These are phyloP conservation scores for Eleutherodactylus coqui DNA, from an alignment of 2,797 vertebrate genomes.

Conservation along the genomic window DNA sequence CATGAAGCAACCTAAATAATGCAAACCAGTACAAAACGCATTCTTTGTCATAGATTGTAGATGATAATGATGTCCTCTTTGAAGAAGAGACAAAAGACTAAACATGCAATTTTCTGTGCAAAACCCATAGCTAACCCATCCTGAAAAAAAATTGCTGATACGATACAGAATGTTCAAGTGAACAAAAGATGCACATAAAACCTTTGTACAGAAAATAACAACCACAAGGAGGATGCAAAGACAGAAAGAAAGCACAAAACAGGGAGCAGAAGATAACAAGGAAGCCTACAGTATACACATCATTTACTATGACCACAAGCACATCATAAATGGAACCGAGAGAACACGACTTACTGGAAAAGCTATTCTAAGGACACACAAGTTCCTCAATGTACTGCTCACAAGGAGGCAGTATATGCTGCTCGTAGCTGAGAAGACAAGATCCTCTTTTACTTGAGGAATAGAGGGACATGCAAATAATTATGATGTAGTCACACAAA, in stretches of 20 bases:
- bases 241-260: neutral
- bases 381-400: neutral
- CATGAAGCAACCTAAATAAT: neutral
- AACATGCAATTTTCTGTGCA: slow-evolving; percentile 4
- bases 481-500: neutral
- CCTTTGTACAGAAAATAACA: slow-evolving; percentile 17
- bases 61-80: slow-evolving; percentile 31
- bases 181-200: neutral
- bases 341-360: slow-evolving; percentile 11
- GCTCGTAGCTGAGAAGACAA: neutral
- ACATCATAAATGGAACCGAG: neutral
- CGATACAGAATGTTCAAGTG: slow-evolving; percentile 6
- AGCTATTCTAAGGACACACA: slow-evolving; percentile 21
- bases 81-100: slow-evolving; percentile 23
- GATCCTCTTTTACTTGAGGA: neutral
- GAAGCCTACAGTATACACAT: neutral
- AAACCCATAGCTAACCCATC: slow-evolving; percentile 20
- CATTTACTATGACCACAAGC: neutral
- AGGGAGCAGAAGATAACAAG: neutral
- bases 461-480: slow-evolving; percentile 14
- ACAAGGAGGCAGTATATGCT: slow-evolving; percentile 19
- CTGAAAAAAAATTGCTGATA: slow-evolving; percentile 23
- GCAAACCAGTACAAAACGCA: neutral
- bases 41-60: slow-evolving; percentile 6
- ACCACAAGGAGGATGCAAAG: slow-evolving; percentile 5